Conservation (phyloP, 2,113 vertebrate species). For the Crotalus helleri region DNA sequence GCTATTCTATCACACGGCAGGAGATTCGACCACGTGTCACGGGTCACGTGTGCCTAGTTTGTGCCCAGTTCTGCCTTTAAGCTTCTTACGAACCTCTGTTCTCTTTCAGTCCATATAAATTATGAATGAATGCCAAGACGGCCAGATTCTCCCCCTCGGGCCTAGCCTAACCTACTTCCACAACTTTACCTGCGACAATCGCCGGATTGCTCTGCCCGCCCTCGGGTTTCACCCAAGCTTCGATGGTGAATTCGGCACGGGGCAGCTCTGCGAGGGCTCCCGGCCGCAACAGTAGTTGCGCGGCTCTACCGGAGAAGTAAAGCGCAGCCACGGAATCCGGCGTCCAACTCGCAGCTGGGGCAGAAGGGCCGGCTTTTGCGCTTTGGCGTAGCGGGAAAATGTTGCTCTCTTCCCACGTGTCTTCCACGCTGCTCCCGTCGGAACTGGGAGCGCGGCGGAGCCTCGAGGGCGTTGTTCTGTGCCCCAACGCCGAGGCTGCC, state of each 20-base stretch:
- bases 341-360: conserved; percentile 10
- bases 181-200: conserved; percentile 84
- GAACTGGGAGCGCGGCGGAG: conserved; percentile 15
- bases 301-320: conserved; percentile 82
- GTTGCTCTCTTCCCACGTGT: neutral
- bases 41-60: neutral
- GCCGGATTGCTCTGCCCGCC: conserved; percentile 91
- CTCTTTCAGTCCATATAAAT: neutral
- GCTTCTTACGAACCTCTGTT: neutral
- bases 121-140: too few species aligned
- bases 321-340: conserved; percentile 73
- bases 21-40: neutral
- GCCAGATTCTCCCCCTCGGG: neutral
- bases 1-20: neutral
- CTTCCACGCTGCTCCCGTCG: conserved; percentile 31
- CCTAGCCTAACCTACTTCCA: neutral
- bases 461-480: neutral
- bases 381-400: neutral
- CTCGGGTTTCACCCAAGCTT: conserved; percentile 89
- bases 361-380: neutral
- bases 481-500: neutral
- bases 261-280: conserved; percentile 74
- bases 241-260: conserved; percentile 81
- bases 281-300: conserved; percentile 78
- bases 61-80: neutral